A percentile compares a stretch with the other conserved stretches of the same genome.
These are phyloP conservation scores for Caenorhabditis sp. DNA, from an alignment of 2,888 invertebrate genomes.

Conservation along the genomic window DNA sequence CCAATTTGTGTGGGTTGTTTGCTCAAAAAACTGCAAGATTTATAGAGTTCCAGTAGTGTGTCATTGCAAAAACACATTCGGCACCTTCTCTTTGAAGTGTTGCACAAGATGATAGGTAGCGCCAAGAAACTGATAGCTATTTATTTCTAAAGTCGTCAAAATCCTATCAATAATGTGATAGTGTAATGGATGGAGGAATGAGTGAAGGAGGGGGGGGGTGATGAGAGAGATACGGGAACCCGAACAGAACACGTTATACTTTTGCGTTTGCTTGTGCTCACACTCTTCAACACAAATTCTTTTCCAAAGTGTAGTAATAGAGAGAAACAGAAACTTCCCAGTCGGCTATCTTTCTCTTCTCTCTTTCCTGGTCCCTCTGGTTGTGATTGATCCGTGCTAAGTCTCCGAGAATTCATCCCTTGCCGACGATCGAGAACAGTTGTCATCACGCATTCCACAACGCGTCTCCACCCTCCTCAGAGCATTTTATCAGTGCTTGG, in stretches of 20 bases:
- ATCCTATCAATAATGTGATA: constrained; percentile 44
- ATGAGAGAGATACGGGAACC: constrained; percentile 26
- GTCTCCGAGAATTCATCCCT: neutral
- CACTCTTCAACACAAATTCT: constrained; percentile 27
- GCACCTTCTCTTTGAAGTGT: constrained; percentile 52
- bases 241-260: constrained; percentile 50
- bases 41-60: neutral
- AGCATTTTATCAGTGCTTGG: constrained; percentile 18
- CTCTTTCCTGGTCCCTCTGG: constrained; percentile 8
- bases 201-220: neutral
- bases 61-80: constrained; percentile 24
- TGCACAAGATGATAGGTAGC: constrained; percentile 19
- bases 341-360: constrained; percentile 5
- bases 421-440: constrained; percentile 38
- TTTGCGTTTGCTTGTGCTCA: constrained; percentile 12
- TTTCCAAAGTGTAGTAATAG: constrained; percentile 28
- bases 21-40: neutral
- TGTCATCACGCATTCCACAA: constrained; percentile 65
- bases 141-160: constrained; percentile 52
- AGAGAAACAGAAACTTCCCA: constrained; percentile 25
- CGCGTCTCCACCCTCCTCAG: constrained; percentile 21
- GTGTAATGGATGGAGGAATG: constrained; percentile 2
- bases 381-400: constrained; percentile 60
- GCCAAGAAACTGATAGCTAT: constrained; percentile 21
- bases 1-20: neutral